phyloP scores from a whole-genome alignment of 1,140 invertebrate genomes.

The Cotesia glomerata region DNA sequence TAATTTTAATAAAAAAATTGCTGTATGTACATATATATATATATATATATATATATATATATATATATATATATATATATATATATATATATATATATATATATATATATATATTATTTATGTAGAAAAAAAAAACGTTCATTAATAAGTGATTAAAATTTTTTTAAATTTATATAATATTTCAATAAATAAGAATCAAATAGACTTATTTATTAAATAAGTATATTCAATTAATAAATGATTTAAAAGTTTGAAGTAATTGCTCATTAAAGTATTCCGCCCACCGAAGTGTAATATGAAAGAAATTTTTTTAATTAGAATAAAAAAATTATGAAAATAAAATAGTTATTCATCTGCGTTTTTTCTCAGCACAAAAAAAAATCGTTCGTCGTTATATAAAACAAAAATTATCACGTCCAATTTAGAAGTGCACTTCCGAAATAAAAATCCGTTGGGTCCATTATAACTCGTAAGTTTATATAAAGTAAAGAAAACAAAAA shows the following conservation, averaged over 20 bases:
- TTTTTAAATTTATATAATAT: background rate
- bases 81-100: too few species aligned
- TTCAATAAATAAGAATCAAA: background rate
- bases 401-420: constrained; percentile 17
- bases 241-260: constrained; percentile 25
- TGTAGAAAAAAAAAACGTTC: constrained; percentile 5
- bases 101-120: background rate
- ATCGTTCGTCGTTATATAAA: background rate
- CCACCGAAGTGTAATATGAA: constrained; percentile 32
- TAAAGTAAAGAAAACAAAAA: background rate
- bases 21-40: too few species aligned
- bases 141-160: background rate
- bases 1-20: too few species aligned
- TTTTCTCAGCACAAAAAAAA: constrained; percentile 5
- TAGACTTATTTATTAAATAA: constrained; percentile 5
- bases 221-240: constrained; percentile 17
- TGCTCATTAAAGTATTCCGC: constrained; percentile 41
- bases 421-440: constrained; percentile 35
- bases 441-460: constrained; percentile 32
- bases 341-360: background rate
- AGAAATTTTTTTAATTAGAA: constrained; percentile 37
- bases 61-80: too few species aligned
- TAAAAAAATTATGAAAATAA: constrained; percentile 20
- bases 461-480: constrained; percentile 21
- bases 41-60: too few species aligned